These are phyloP conservation scores for Saccostrea cuccullata DNA, from an alignment of 1,140 invertebrate genomes.

Conservation along the genomic window DNA sequence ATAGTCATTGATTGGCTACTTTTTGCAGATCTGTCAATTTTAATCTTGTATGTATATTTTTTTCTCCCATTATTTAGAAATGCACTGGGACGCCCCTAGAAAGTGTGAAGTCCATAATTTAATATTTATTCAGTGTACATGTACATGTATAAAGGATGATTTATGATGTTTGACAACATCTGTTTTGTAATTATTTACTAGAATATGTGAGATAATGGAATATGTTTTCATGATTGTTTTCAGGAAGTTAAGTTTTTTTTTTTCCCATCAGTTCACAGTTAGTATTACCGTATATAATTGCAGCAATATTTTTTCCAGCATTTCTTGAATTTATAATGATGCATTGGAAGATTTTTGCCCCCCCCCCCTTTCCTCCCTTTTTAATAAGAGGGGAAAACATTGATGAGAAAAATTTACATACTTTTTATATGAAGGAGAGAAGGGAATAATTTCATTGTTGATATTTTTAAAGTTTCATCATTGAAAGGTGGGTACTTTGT, in stretches of 20 bases:
- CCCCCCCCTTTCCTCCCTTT: no score
- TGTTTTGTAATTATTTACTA: no score
- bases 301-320: background rate
- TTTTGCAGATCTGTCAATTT: constrained; percentile 17
- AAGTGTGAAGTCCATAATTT: background rate
- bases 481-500: no score
- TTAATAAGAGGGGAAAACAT: background rate
- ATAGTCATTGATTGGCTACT: constrained; percentile 20
- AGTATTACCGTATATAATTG: background rate
- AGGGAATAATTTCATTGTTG: no score
- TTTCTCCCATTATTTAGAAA: background rate
- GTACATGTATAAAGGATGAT: background rate
- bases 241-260: background rate
- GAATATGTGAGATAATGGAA: no score
- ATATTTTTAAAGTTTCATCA: no score
- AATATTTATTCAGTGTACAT: background rate
- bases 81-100: constrained; percentile 8
- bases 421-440: no score
- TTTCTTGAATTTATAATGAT: background rate
- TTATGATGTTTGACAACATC: background rate
- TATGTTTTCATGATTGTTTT: background rate
- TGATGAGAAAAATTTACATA: background rate
- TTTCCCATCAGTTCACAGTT: background rate
- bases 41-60: constrained; percentile 15
- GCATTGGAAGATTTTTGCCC: no score